These are phyloP conservation scores for Rallus limicola DNA, from an alignment of 2,113 vertebrate species.

Conservation along the genomic window DNA sequence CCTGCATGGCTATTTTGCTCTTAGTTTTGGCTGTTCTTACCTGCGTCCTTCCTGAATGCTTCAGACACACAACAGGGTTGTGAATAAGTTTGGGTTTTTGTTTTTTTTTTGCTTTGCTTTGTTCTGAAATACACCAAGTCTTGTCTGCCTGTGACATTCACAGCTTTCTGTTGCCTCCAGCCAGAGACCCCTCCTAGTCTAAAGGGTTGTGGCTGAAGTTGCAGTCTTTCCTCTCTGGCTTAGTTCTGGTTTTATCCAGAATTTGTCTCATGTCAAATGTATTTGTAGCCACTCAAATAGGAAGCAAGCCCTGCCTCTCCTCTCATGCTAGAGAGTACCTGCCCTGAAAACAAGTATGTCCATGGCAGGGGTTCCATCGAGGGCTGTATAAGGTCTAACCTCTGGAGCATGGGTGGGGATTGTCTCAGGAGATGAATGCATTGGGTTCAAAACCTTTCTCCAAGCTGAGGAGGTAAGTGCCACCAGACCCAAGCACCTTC, in stretches of 20 bases:
- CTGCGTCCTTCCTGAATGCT: background rate
- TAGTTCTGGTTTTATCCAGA: background rate
- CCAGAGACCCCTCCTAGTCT: background rate
- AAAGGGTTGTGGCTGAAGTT: background rate
- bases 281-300: background rate
- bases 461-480: background rate
- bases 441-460: background rate
- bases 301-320: background rate
- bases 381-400: background rate
- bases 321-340: background rate
- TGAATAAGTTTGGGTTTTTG: background rate
- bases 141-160: background rate
- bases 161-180: background rate
- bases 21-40: background rate
- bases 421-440: background rate
- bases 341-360: rapidly evolving
- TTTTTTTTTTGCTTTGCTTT: background rate
- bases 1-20: background rate
- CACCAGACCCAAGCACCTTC: background rate
- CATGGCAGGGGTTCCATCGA: background rate
- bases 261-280: background rate
- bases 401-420: background rate
- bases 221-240: background rate
- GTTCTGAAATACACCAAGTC: background rate
- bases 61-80: rapidly evolving